These are phyloP conservation scores for Zygaena filipendulae DNA, from an alignment of 2,888 invertebrate species.

Conservation along the genomic window DNA sequence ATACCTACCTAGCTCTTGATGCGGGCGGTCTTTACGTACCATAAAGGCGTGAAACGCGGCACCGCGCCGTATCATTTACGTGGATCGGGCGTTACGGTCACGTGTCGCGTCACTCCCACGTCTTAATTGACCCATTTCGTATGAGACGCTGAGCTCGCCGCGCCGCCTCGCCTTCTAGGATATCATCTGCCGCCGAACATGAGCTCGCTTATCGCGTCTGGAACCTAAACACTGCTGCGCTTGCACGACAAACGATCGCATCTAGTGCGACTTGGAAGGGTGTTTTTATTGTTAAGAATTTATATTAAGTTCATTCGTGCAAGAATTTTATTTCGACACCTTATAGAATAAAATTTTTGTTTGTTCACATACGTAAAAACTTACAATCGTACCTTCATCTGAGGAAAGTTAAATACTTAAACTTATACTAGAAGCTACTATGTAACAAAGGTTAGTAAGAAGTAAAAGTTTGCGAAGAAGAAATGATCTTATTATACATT, in stretches of 20 bases:
- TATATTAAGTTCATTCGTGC: too few species aligned
- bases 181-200: constrained; percentile 59
- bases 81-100: constrained; percentile 61
- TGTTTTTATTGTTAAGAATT: too few species aligned
- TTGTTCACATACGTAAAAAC: too few species aligned
- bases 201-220: constrained; percentile 33
- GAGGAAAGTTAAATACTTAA: too few species aligned
- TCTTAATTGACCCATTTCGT: constrained; percentile 68
- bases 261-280: constrained; percentile 24
- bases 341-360: too few species aligned
- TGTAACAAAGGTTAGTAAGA: too few species aligned
- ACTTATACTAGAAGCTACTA: too few species aligned
- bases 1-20: constrained; percentile 21
- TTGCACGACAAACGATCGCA: constrained; percentile 21
- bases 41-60: constrained; percentile 57
- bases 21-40: constrained; percentile 29
- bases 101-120: constrained; percentile 61
- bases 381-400: too few species aligned
- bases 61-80: constrained; percentile 35
- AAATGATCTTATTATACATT: too few species aligned
- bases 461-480: too few species aligned
- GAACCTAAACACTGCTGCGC: background rate
- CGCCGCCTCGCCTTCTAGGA: constrained; percentile 42
- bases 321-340: too few species aligned
- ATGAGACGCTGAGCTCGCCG: constrained; percentile 49